phyloP scores from a whole-genome alignment of 2,888 invertebrate genomes.

The Orgyia antiqua region DNA sequence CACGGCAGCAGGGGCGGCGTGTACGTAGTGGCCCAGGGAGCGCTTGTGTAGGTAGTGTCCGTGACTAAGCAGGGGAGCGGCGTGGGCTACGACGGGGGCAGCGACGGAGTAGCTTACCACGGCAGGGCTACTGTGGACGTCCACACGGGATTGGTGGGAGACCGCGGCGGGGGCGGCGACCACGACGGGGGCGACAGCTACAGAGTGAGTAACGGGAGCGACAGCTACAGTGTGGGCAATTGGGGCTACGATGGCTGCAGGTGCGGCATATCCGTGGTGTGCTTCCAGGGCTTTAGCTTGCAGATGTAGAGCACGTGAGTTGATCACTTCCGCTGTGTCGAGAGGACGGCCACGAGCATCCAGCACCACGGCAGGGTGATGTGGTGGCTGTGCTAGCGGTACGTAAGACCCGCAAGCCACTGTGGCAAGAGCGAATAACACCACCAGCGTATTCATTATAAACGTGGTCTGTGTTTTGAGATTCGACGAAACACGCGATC shows the following conservation, averaged over 20 bases:
- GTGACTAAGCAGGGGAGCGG: conserved; percentile 30
- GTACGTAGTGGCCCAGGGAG: conserved; percentile 34
- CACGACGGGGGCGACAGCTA: conserved; percentile 22
- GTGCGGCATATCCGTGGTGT: conserved; percentile 25
- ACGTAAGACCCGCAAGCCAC: conserved; percentile 76
- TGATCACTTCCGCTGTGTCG: conserved; percentile 70
- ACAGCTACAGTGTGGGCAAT: conserved; percentile 16
- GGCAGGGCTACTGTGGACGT: conserved; percentile 43
- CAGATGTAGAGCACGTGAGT: conserved; percentile 66
- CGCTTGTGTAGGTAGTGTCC: conserved; percentile 48
- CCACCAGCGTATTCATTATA: conserved; percentile 72
- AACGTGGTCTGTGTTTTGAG: conserved; percentile 45
- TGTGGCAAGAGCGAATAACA: conserved; percentile 80
- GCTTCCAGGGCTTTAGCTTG: conserved; percentile 68
- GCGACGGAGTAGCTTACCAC: conserved; percentile 31
- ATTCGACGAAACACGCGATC: conserved; percentile 49
- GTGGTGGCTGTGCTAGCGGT: conserved; percentile 64
- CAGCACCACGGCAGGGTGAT: conserved; percentile 65
- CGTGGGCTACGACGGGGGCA: conserved; percentile 16
- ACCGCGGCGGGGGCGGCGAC: conserved; percentile 39
- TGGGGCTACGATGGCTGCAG: conserved; percentile 32
- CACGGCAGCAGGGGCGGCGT: conserved; percentile 20
- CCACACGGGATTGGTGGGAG: conserved; percentile 58
- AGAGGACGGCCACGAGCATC: conserved; percentile 69
- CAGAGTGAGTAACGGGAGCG: conserved; percentile 18